A percentile compares a stretch with the other conserved stretches of the same genome.
Evolutionary conservation across 2,113 vertebrate genomes (phyloP).

Genomic region (Struthio camelus): DNA sequence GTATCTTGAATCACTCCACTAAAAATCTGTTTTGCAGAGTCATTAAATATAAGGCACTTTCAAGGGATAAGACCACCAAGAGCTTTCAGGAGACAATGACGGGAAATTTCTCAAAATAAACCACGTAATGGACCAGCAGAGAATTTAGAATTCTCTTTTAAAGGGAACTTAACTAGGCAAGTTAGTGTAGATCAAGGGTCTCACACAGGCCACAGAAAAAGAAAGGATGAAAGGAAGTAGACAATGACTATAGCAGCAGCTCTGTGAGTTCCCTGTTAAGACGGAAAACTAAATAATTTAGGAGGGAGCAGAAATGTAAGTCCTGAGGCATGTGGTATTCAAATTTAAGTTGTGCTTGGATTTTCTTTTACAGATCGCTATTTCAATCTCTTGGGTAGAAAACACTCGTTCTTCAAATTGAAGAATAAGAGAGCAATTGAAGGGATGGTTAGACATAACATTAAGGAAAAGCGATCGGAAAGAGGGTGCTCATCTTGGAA

Average conservation of each 20-base stretch:
- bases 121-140: neutral
- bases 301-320: neutral
- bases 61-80: neutral
- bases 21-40: neutral
- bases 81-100: neutral
- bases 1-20: neutral
- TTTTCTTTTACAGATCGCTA: neutral
- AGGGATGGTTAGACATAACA: neutral
- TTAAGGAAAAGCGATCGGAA: neutral
- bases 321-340: neutral
- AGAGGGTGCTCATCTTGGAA: neutral
- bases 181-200: neutral
- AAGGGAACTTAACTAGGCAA: neutral
- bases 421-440: neutral
- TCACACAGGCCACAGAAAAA: neutral
- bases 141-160: slow-evolving; percentile 1
- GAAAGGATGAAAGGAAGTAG: neutral
- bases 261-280: neutral
- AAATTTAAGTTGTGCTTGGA: neutral
- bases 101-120: neutral
- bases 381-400: neutral
- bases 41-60: neutral
- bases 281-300: neutral
- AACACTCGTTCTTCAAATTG: neutral
- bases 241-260: neutral